Conservation (phyloP, 2,113 vertebrate species). For the Gopherus evgoodei region DNA sequence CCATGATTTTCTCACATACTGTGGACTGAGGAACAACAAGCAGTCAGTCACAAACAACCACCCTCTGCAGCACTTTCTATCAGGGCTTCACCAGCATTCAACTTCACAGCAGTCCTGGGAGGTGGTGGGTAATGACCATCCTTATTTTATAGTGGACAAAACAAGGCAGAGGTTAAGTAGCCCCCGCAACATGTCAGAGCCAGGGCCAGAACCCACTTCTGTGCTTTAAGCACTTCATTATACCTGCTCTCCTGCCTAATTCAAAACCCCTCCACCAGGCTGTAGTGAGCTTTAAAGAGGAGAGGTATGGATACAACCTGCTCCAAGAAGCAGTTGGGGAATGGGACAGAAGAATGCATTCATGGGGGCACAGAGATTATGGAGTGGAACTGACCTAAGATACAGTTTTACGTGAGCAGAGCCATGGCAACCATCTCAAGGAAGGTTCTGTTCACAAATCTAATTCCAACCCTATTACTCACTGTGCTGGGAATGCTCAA, state of each 20-base stretch:
- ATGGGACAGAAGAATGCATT: too few species aligned
- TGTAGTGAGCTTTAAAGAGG: neutral
- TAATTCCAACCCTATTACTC: too few species aligned
- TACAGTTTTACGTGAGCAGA: neutral
- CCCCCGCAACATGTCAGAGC: too few species aligned
- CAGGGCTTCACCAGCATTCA: neutral
- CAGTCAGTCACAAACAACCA: neutral
- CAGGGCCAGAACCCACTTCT: neutral
- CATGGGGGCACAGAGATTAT: too few species aligned
- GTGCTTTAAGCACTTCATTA: neutral
- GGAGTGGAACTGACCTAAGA: neutral
- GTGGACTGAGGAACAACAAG: slow-evolving; percentile 84
- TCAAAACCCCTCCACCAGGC: neutral
- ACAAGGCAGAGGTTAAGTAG: neutral
- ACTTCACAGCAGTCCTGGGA: neutral
- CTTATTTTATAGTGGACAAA: neutral
- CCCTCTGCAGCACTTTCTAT: neutral
- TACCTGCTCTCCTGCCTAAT: neutral
- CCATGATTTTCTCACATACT: slow-evolving; percentile 98
- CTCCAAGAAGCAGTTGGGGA: neutral
- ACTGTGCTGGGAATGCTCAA: too few species aligned
- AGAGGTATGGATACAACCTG: neutral
- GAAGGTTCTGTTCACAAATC: too few species aligned
- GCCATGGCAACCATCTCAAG: too few species aligned
- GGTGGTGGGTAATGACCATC: neutral